phyloP scores from a whole-genome alignment of 2,888 invertebrate genomes.

The Lithophane leautieri region DNA sequence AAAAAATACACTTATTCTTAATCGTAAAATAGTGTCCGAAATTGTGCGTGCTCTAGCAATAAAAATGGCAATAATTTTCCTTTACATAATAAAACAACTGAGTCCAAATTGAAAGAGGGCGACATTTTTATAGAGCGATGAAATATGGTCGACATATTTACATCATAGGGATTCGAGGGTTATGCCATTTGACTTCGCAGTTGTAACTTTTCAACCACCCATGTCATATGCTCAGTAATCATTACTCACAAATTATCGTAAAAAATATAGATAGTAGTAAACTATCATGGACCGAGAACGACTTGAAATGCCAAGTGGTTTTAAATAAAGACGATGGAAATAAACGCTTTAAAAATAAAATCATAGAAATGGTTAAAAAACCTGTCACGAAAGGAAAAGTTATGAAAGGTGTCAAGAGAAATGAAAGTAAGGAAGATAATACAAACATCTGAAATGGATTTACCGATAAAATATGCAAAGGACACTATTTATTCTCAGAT shows the following conservation, averaged over 20 bases:
- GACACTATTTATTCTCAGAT: conserved; percentile 32
- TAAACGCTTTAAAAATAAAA: conserved; percentile 29
- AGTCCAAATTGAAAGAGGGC: conserved; percentile 79
- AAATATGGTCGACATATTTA: conserved; percentile 74
- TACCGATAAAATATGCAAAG: conserved; percentile 41
- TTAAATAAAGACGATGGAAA: background rate
- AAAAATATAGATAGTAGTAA: background rate
- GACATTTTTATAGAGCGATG: conserved; percentile 83
- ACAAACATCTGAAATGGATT: conserved; percentile 42
- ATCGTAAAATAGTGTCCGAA: conserved; percentile 70
- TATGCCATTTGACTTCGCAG: conserved; percentile 18
- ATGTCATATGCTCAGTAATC: background rate
- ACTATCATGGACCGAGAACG: background rate
- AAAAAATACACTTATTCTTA: conserved; percentile 57
- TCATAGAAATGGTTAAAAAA: conserved; percentile 24
- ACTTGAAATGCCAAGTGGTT: background rate
- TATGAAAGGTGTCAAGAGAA: conserved; percentile 50
- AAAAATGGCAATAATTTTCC: conserved; percentile 82
- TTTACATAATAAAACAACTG: conserved; percentile 77
- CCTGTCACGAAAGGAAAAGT: conserved; percentile 44
- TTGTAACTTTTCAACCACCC: conserved; percentile 27
- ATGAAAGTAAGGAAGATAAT: conserved; percentile 47
- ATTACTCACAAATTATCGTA: background rate
- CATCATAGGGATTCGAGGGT: conserved; percentile 65
- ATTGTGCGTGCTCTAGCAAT: conserved; percentile 75